Base-by-base conservation (phyloP, 2,113 vertebrate species). In the Zapus hudsonius region DNA sequence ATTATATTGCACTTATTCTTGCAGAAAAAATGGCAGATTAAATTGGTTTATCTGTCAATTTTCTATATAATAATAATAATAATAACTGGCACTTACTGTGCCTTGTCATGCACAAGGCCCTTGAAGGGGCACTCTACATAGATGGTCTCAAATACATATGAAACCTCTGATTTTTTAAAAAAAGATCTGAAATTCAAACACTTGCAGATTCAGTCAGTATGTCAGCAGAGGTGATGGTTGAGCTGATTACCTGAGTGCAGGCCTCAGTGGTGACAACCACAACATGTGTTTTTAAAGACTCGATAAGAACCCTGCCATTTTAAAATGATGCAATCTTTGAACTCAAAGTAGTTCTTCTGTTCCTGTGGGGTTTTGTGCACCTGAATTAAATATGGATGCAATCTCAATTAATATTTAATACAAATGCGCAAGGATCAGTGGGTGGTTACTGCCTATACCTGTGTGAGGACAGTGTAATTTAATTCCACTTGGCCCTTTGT, bases 381-480 rank as follows among this genome's bases (percentile, higher is more conserved):
- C 16, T 59, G 31, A 93, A 87, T 95, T 87, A 97, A 97, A 63
- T 47, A 90, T 70, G 86, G 40, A 88, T 84, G 31, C 1, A 94
- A 61, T 25, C 63, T 66, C 33, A 83, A 64, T 93, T 79, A 90
- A 96, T 93, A 93, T 40, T 95, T 94, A 89, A 91, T 90, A 74
- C 23, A 82, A 92, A 86, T 92, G 79, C 80, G 76, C 55, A 74
- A 36, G 52, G 25, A 79, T 92, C 31, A 90, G 47, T 80, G 16
- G 75, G 57, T 87, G 83, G 31, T 88, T 66, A 67, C 38, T 83
- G 81, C 66, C 36, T 87, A 33, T 74, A 82, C 63, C 67, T 78
- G 47, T 92, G 70, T 83, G n/a, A 42, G 93, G 75, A 81, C 79
- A 42, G 25, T 42, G 29, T 90, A 93, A 87, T 63, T 89, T 55